phyloP scores from a whole-genome alignment of 2,797 vertebrate species.

The Bradypus variegatus region DNA sequence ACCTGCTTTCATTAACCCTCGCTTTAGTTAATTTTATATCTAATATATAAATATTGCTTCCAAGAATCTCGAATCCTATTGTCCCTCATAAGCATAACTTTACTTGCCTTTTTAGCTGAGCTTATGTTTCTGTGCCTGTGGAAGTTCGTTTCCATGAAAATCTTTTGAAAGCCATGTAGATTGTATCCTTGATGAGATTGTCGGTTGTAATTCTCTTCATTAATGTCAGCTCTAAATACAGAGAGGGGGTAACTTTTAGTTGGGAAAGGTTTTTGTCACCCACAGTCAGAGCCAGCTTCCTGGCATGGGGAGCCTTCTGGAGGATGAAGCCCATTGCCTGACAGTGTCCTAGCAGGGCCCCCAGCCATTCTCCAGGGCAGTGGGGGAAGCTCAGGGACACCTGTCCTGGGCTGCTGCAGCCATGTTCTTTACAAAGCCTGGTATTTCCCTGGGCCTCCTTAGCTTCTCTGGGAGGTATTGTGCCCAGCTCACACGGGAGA shows the following conservation, averaged over 20 bases:
- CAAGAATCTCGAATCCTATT: not conserved
- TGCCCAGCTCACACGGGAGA: constrained; percentile 22
- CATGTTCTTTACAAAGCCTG: constrained; percentile 22
- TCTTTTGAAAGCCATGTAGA: not conserved
- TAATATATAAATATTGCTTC: not conserved
- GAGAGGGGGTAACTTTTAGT: not conserved
- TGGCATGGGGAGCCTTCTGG: constrained; percentile 17
- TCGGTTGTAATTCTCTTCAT: not conserved
- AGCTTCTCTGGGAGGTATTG: constrained; percentile 22
- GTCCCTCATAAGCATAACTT: constrained; percentile 8
- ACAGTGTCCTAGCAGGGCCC: constrained; percentile 44
- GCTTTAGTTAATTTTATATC: not conserved
- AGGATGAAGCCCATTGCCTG: constrained; percentile 40
- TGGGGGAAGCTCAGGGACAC: not conserved
- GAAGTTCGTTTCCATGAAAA: not conserved
- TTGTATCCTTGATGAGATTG: not conserved
- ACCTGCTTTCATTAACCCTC: not conserved
- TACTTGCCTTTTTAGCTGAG: constrained; percentile 18
- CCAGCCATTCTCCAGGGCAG: constrained; percentile 39
- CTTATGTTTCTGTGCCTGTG: not conserved
- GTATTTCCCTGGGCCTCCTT: constrained; percentile 34
- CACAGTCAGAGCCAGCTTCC: not conserved
- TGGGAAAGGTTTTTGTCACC: constrained; percentile 33
- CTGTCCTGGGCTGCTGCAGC: constrained; percentile 6
- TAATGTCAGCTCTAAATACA: not conserved